Evolutionary conservation across 2,888 invertebrate genomes (phyloP), one percentile per base, ranked within the genome.

Genomic region (Beris chalybata): DNA sequence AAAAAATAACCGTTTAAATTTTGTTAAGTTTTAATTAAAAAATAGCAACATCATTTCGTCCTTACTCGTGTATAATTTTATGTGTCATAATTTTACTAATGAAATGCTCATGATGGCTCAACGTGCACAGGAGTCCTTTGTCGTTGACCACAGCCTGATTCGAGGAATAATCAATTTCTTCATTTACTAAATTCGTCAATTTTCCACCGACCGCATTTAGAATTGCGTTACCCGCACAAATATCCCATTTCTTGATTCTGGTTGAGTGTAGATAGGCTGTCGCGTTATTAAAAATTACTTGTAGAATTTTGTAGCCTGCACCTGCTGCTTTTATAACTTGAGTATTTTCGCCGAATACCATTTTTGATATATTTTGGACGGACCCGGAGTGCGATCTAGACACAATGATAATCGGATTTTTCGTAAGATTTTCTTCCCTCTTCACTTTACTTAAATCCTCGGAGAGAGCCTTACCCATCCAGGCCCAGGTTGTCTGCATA

Each of bases 181-280:
- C 82, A 61, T 90, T 89, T 67, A 85, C 81, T 7, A 89, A 79
- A 0, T 90, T 91, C 0, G 91, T 91, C 90, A 95, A 89, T 76
- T 85, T 84, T 1, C 95, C 96, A 48, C 89, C 88, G 0, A 93
- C 80, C 0, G 91, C 85, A 67, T 87, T 87, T 29, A 95, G 78
- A 69, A 95, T 87, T 6, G 93, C 94, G 80, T 94, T 77, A 5
- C 97, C 97, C 2, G 98, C 96, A 76, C 98, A 99, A 29, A 97
- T 86, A 76, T 99, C 98, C 99, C 99, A 99, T 78, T 99, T 99
- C 77, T 98, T 98, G 50, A 99, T 98, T 29, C 86, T 85, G 0
- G 97, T 97, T 5, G 88, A 86, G 76, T 99, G 99, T 7, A 97
- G 82, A 77, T 99, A 99, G 0, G 93, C 88, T 71, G 94, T 92